These are phyloP conservation scores for Uromys caudimaculatus DNA, from an alignment of 2,797 vertebrate species.

Conservation along the genomic window DNA sequence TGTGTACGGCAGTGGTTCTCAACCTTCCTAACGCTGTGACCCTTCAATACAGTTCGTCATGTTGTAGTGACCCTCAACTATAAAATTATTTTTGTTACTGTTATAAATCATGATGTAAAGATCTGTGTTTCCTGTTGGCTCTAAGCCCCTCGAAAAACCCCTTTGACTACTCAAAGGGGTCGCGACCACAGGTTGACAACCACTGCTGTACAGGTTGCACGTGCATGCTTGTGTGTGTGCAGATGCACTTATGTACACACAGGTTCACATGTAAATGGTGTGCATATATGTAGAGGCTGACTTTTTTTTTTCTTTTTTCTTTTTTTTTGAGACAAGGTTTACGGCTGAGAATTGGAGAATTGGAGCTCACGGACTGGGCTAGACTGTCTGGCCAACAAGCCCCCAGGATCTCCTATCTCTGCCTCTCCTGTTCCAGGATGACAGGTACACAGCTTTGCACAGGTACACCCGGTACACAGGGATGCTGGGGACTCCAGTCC, in stretches of 20 bases:
- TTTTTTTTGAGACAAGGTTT: not conserved
- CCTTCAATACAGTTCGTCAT: not conserved
- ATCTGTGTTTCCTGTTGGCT: not conserved
- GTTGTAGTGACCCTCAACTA: too few species aligned
- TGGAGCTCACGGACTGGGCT: not conserved
- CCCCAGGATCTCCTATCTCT: not conserved
- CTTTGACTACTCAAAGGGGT: not conserved
- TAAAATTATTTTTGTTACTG: not conserved
- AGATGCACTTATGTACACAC: not conserved
- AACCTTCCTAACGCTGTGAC: not conserved
- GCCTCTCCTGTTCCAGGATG: not conserved
- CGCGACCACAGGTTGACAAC: too few species aligned
- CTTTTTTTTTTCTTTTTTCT: not conserved
- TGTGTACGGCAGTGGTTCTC: not conserved
- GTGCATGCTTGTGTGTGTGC: not conserved
- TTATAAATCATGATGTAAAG: not conserved
- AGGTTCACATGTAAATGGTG: not conserved
- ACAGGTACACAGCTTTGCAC: not conserved
- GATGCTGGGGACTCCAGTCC: not conserved
- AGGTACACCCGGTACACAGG: not conserved
- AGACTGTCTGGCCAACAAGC: not conserved
- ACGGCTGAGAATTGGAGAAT: not conserved
- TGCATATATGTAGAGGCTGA: not conserved
- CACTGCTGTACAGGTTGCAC: rapidly evolving
- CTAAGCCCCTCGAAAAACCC: not conserved